Evolutionary conservation across 2,113 vertebrate genomes (phyloP), one percentile per base, ranked within the genome.

Genomic region (Silurus meridionalis): DNA sequence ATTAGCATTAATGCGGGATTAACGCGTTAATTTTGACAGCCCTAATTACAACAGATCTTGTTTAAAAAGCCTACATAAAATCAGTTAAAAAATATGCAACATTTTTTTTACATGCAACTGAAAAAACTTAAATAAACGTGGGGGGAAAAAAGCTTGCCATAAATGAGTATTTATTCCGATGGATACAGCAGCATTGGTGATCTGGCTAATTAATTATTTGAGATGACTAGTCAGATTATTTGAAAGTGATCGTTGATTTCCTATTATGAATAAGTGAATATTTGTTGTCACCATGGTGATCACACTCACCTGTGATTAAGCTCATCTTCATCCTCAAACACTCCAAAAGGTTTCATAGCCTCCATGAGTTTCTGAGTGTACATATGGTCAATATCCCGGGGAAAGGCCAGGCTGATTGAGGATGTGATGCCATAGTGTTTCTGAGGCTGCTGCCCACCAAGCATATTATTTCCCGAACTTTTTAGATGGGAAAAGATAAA

Each of bases 281-380:
- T 63, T 25, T 21, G 63, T 10, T 64, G 9, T 28, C 11, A 28
- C 0, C 5, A 37, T 37, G 37, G 1, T 37, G 37, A 37, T 37
- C 37, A 13, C 14, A 46, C 92, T 92, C 92, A 99, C 98, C 98
- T 97, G 88, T 97, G 96, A 92, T 97, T 97, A 79, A 97, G 90
- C 84, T 99, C 97, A 87, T 97, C 96, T 87, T 97, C 96, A 86
- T 98, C 97, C 92, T 99, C 98, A 95, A 99, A 99, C 37, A 99
- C 97, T 46, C 97, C 97, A 92, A 97, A 98, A 52, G 96, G 96
- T 90, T 97, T 97, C 97, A 99, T 97, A 9, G 97, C 96, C 91
- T 99, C 97, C 72, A 96, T 94, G 81, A 99, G 94, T 82, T 96
- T 97, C 90, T 96, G 95, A 58, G 97, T 98, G 85, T 98, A 96